Evolutionary conservation across 2,797 vertebrate species (phyloP), one percentile per base, ranked within the genome.

Genomic region (Craterocephalus amniculus): DNA sequence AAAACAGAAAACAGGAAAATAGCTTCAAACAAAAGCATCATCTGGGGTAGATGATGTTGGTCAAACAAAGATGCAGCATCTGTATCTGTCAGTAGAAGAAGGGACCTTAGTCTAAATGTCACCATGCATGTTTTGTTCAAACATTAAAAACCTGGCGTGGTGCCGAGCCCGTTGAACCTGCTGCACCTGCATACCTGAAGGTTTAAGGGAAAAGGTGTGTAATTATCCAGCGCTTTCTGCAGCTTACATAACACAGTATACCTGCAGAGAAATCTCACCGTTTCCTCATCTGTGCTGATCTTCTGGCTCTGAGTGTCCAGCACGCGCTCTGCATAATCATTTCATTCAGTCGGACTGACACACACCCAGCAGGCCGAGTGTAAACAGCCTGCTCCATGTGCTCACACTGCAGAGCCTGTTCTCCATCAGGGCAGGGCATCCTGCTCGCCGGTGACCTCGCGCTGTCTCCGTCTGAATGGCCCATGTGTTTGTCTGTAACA

Each of bases 381-480:
- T 68, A 57, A 86, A 74, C 83, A 81, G 70, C 67, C 40, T 67
- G 77, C 52, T 80, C 75, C 67, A 27, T 77, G 79, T 81, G 80
- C 60, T 82, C 73, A 89, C 87, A 90, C 78, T 80, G 76, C 75
- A 52, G 71, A 64, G 85, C 91, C 90, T 92, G 91, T 92, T 90
- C 91, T 91, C 91, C 90, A 40, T n/a, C 26, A 0, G 84, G 84
- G 84, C 89, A 83, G 84, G 90, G 88, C 87, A 90, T 91, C 91
- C 91, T 83, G 87, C 89, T 89, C 73, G 1, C 66, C 22, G 56
- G 60, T 78, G 85, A 78, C 67, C 83, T 78, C 32, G 22, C 63
- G 67, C 80, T 59, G 71, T 70, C 59, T 61, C 76, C 10, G 58
- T 43, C 64, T 90, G 69, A 84, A 88, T 81, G 83, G 55, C 54